Evolutionary conservation across 2,888 invertebrate genomes (phyloP).

Genomic region (Embidobia sp.): DNA sequence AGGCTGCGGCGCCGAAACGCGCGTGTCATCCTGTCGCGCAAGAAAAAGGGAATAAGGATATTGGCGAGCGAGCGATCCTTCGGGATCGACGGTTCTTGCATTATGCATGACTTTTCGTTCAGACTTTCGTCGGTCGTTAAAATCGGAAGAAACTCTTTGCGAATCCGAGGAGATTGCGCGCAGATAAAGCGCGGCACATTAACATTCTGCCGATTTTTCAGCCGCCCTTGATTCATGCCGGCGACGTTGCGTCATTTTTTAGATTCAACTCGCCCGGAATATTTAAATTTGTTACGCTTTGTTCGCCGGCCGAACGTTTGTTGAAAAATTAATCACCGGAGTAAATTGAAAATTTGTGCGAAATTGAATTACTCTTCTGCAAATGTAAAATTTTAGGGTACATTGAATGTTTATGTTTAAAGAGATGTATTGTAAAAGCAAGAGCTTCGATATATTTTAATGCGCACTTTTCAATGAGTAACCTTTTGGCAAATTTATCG

Average conservation of each 20-base stretch:
- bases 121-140: slow-evolving; percentile 68
- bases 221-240: slow-evolving; percentile 23
- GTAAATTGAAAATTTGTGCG: no score
- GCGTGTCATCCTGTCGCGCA: slow-evolving; percentile 60
- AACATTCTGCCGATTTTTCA: slow-evolving; percentile 42
- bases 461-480: no score
- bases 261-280: no score
- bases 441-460: no score
- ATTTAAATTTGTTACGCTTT: no score
- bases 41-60: slow-evolving; percentile 59
- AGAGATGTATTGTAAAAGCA: no score
- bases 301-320: no score
- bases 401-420: no score
- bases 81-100: slow-evolving; percentile 65
- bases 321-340: no score
- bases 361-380: no score
- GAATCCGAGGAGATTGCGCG: slow-evolving; percentile 46
- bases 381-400: no score
- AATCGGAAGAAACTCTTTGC: slow-evolving; percentile 63
- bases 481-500: no score
- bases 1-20: slow-evolving; percentile 60
- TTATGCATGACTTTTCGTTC: slow-evolving; percentile 71
- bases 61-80: slow-evolving; percentile 55
- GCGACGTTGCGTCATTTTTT: slow-evolving; percentile 14
- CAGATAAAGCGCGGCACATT: slow-evolving; percentile 31